Evolutionary conservation across 2,797 vertebrate species (phyloP).

Genomic region (Huso huso): DNA sequence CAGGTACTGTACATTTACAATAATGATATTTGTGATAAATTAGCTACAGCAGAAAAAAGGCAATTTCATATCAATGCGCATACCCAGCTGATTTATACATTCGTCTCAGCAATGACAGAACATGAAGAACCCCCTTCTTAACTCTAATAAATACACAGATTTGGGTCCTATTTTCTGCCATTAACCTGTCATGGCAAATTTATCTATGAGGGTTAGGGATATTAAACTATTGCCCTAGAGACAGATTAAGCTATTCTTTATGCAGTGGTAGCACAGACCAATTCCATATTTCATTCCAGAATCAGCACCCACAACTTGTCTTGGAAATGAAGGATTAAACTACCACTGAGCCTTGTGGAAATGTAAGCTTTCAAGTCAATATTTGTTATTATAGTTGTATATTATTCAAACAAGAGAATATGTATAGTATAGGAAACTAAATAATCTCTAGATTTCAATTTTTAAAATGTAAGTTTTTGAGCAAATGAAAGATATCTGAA

Average conservation of each 20-base stretch:
- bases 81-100: background rate
- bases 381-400: too few species aligned
- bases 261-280: background rate
- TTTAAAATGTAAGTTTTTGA: too few species aligned
- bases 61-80: background rate
- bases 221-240: conserved; percentile 2
- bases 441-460: too few species aligned
- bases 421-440: too few species aligned
- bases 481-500: too few species aligned
- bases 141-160: background rate
- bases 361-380: too few species aligned
- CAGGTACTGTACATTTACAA: too few species aligned
- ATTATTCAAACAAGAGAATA: too few species aligned
- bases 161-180: conserved; percentile 1
- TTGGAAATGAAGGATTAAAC: too few species aligned
- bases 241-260: conserved; percentile 7
- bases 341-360: too few species aligned
- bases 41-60: background rate
- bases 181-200: conserved; percentile 8
- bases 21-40: too few species aligned
- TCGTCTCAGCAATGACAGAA: background rate
- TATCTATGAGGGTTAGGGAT: conserved; percentile 1
- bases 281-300: background rate
- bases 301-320: background rate
- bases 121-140: background rate